Percentiles rank a stretch among this genome's conserved stretches.
Evolutionary conservation across 1,140 invertebrate genomes (phyloP).

Genomic region (Drosophila azteca): DNA sequence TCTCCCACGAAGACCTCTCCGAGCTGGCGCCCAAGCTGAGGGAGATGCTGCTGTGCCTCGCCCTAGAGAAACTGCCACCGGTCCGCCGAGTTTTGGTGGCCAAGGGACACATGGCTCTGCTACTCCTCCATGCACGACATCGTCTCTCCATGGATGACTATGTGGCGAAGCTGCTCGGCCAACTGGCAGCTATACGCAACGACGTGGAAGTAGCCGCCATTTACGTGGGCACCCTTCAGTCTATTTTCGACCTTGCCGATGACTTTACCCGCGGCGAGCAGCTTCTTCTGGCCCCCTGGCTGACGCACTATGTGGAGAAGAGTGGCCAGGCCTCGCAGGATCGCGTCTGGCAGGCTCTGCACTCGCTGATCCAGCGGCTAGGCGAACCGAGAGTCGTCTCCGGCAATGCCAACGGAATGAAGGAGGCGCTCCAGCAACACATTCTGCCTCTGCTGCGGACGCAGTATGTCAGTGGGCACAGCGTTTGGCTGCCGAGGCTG

Average conservation of each 20-base stretch:
- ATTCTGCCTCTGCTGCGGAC: constrained; percentile 70
- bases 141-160: constrained; percentile 61
- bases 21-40: constrained; percentile 66
- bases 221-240: constrained; percentile 46
- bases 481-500: constrained; percentile 65
- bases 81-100: constrained; percentile 56
- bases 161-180: constrained; percentile 64
- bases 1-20: constrained; percentile 51
- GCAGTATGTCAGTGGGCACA: constrained; percentile 60
- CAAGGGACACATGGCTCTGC: constrained; percentile 78
- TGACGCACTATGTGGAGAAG: constrained; percentile 69
- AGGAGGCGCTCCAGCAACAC: constrained; percentile 61
- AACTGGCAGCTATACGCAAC: constrained; percentile 60
- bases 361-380: constrained; percentile 56
- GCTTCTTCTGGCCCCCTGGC: constrained; percentile 71
- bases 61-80: constrained; percentile 67
- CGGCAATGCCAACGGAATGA: constrained; percentile 26
- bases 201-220: constrained; percentile 63
- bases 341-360: constrained; percentile 66
- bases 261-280: constrained; percentile 71
- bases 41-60: constrained; percentile 69
- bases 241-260: constrained; percentile 65
- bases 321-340: constrained; percentile 73
- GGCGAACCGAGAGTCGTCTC: neutral
- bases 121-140: constrained; percentile 67